Base-by-base conservation (phyloP, 2,113 vertebrate genomes). In the Heliornis fulica region DNA sequence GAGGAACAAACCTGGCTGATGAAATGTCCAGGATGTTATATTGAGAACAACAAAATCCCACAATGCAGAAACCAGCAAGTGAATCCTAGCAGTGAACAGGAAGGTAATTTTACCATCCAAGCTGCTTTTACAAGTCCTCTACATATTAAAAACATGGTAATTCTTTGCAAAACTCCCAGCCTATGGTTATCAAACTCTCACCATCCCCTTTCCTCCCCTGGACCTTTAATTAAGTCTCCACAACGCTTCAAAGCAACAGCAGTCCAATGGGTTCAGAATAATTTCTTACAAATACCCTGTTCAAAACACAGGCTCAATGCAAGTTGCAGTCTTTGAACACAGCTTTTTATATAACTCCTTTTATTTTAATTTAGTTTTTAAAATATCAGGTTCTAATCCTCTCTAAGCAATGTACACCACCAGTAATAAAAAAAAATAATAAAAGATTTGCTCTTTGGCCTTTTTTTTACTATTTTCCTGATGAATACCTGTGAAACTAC, bases 321-420 rank as follows among this genome's bases (percentile, higher is more conserved):
- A 54, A 95, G 75, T 31, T 53, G 25, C 4, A 43, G 70, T 13
- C 88, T 92, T 76, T 86, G 94, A 97, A 91, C 31, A 87, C 0
- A 15, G 60, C 76, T 71, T 46, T 84, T 79, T 32, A 83, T 74
- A 76, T 59, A 93, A 90, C 41, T 59, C 68, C 59, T 90, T 83
- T 64, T 83, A 56, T 79, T 87, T 94, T 51, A 68, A 72, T 86
- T 94, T 95, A 41, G 66, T 92, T 89, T 86, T 48, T 15, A 45
- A 88, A 88, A 92, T 63, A 94, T 61, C 38, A 63, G 54, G 74
- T 85, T 80, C 63, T 63, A 92, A 65, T 77, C 66, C 63, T 79
- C n/a, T 45, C 82, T 68, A 88, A 86, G 72, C 32, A 41, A 64
- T 10, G 18, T 11, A 31, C 2, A 3, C 57, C 40, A 60, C 18